These are phyloP conservation scores for Branchellion lobata DNA, from an alignment of 2,888 invertebrate species.

Conservation along the genomic window DNA sequence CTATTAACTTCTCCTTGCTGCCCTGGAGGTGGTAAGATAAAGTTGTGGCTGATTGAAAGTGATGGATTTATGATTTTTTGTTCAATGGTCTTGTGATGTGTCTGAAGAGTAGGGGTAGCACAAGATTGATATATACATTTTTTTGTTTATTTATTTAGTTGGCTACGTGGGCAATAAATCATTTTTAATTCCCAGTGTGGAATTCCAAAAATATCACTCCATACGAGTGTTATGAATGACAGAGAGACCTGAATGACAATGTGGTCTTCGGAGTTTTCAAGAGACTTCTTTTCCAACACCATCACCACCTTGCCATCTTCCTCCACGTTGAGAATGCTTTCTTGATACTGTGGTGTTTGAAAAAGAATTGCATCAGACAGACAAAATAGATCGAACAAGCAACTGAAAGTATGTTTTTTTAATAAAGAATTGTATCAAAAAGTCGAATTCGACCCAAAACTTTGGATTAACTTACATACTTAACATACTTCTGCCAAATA, in stretches of 20 bases:
- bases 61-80: too few species aligned
- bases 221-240: too few species aligned
- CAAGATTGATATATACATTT: too few species aligned
- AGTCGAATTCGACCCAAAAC: background rate
- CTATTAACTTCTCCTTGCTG: slow-evolving; percentile 82
- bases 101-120: too few species aligned
- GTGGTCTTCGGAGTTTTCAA: slow-evolving; percentile 20
- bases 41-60: too few species aligned
- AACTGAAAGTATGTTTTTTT: background rate
- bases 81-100: too few species aligned
- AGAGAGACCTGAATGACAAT: slow-evolving; percentile 40
- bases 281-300: slow-evolving; percentile 25
- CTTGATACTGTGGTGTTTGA: slow-evolving; percentile 13
- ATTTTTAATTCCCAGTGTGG: too few species aligned
- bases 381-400: background rate
- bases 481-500: too few species aligned
- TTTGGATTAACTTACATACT: too few species aligned
- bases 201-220: too few species aligned
- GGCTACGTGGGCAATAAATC: too few species aligned
- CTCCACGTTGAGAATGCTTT: slow-evolving; percentile 29
- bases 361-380: background rate
- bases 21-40: slow-evolving; percentile 66
- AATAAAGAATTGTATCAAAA: background rate
- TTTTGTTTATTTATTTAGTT: too few species aligned
- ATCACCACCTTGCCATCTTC: slow-evolving; percentile 29